Evolutionary conservation across 2,888 invertebrate genomes (phyloP), one percentile per base, ranked within the genome.

Genomic region (Leucania comma): DNA sequence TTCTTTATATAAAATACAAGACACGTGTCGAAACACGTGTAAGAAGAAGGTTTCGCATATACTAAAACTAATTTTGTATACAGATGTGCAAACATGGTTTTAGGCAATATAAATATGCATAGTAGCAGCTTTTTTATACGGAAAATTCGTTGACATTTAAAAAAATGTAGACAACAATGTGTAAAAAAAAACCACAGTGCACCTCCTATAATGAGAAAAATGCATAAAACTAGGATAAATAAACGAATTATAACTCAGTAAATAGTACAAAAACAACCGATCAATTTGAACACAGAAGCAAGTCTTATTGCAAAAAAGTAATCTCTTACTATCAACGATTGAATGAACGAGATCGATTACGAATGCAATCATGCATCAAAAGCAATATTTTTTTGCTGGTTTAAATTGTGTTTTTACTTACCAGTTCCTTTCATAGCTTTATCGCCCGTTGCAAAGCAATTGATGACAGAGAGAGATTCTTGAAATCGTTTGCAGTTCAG

Each of bases 381-480:
- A 32, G 38, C 14, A 59, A 24, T 42, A 38, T 32, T 20, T 46
- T 35, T 42, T 9, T 53, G 38, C 46, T 48, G 9, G 6, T 48
- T n/a, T 46, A 20, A 14, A 46, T 42, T 42, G 5, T 42, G 17
- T 42, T 42, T 42, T 42, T 26, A 46, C 91, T 93, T 92, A 96
- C 98, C 98, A 78, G 98, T 98, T 86, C 98, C 98, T 94, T 98
- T 98, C 98, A 99, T 99, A 26, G 98, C 98, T 93, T 99, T 99
- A 92, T 99, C 99, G 73, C 98, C 98, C 35, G 97, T 97, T 1
- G 99, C 99, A 89, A 98, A 99, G 89, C 98, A 99, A 90, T 99
- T 99, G 88, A 99, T 98, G 60, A 99, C 96, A 5, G 98, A 98
- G 6, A 99, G 95, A 81, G 98, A 99, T 92, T 99, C 99, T 96